Evolutionary conservation across 2,888 invertebrate genomes (phyloP), one percentile per base, ranked within the genome.

Genomic region (Drosophila nigricruria): DNA sequence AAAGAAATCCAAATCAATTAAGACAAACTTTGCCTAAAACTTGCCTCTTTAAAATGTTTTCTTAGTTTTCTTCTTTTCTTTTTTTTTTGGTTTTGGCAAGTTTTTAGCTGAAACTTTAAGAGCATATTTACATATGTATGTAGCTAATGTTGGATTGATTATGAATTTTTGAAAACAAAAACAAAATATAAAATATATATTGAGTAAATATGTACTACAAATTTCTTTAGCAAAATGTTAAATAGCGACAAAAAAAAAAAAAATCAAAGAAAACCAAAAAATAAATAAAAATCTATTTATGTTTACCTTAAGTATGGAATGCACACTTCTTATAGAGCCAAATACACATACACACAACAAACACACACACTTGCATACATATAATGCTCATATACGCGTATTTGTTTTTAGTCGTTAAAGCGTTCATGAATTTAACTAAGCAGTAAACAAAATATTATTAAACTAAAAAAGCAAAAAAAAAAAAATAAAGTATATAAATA

Each of bases 141-240:
- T 88, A 89, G 88, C 83, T 76, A 80, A 77, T 82, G 90, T 90
- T 87, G 90, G 74, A 70, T 86, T 90, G 56, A 80, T 66, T 81
- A 79, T 82, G 60, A 67, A 78, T 70, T 73, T 66, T 73, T 62
- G 5, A 34, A 32, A 36, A 36, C 58, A 59, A 63, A 67, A 72
- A 36, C 49, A 36, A 69, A 25, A 52, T 56, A 66, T 53, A 67
- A 68, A 58, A 23, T 54, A 59, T 71, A 61, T 66, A 78, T 70
- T 60, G 67, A 79, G 70, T 52, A 65, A 58, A 73, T 70, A n/a
- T n/a, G n/a, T n/a, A 69, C 70, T 65, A 70, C 20, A 70, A 69
- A 78, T 77, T 90, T 76, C 80, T 62, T 88, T 88, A 88, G 82
- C 65, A 73, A 85, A 77, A 68, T 81, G 78, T 82, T 84, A 70